Evolutionary conservation across 2,888 invertebrate species (phyloP), one percentile per base, ranked within the genome.

Genomic region (Meteorus colon): DNA sequence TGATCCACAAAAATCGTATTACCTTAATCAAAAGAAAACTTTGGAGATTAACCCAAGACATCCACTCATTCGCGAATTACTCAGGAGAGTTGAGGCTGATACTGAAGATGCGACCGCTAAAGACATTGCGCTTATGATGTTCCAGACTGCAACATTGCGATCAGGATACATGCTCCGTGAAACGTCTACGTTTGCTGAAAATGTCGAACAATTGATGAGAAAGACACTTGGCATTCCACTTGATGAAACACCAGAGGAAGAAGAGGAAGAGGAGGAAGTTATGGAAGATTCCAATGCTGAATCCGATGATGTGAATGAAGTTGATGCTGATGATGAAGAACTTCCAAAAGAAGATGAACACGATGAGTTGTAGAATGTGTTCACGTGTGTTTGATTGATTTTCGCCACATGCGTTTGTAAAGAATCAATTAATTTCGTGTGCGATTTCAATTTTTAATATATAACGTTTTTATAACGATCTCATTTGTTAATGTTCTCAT

Each of bases 41-140:
- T 91, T 99, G 82, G 99, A 99, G 92, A 94, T 99, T 84, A 99
- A 99, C 91, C 98, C 99, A 60, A 93, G 97, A 72, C 99, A 99
- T 93, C 99, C 99, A 31, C 92, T 99, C 69, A 95, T 99, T 86
- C 94, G 95, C 83, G 98, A 98, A 91, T 92, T 99, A 81, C 91
- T 98, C 87, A 93, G 94, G 41, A 93, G 97, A 84, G 95, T 98
- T 27, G 93, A 93, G 79, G 92, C 94, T 77, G 95, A 96, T 89
- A 92, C 95, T 62, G 93, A 93, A 51, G 97, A 97, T 90, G 91
- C 93, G 16, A 92, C 92, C 1, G 96, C 97, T 14, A 94, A 94
- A 87, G 94, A 95, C 75, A 96, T 97, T 89, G 97, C 98, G 10
- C 84, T 93, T 76, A 95, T 98, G 92, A 94, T 99, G 92, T 96